Conservation (phyloP, 2,888 invertebrate genomes). For the Nematopogon swammerdamellus region DNA sequence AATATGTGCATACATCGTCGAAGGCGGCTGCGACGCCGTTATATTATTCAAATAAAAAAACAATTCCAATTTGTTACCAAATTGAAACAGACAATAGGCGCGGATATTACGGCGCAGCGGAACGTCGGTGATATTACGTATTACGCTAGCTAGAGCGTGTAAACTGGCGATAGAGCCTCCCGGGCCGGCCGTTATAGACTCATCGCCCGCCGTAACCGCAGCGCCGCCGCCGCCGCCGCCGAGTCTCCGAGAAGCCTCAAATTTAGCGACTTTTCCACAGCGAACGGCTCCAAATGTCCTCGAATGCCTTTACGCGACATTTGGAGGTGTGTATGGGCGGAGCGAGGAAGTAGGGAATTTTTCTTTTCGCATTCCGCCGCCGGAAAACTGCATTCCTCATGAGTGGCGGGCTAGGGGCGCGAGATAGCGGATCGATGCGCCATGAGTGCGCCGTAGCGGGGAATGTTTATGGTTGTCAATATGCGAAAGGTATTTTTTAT, state of each 20-base stretch:
- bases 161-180: conserved; percentile 50
- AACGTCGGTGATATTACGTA: conserved; percentile 33
- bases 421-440: neutral
- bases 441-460: neutral
- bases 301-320: conserved; percentile 47
- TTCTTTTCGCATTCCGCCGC: neutral
- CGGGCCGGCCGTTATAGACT: conserved; percentile 36
- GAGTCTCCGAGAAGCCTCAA: conserved; percentile 50
- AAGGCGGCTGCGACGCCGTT: conserved; percentile 16
- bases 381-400: neutral
- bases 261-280: conserved; percentile 46
- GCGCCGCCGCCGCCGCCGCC: conserved; percentile 46
- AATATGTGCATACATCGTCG: conserved; percentile 1
- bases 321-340: conserved; percentile 23
- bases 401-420: neutral
- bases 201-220: conserved; percentile 49
- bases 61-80: conserved; percentile 58
- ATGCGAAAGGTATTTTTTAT: neutral
- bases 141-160: conserved; percentile 42
- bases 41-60: conserved; percentile 58
- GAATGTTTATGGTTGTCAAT: neutral
- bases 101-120: conserved; percentile 49
- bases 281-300: conserved; percentile 19
- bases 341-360: neutral
- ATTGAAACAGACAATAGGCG: conserved; percentile 55